A percentile compares a stretch with the other conserved stretches of the same genome.
Evolutionary conservation across 2,113 vertebrate genomes (phyloP).

Genomic region (Rhinoderma darwinii): DNA sequence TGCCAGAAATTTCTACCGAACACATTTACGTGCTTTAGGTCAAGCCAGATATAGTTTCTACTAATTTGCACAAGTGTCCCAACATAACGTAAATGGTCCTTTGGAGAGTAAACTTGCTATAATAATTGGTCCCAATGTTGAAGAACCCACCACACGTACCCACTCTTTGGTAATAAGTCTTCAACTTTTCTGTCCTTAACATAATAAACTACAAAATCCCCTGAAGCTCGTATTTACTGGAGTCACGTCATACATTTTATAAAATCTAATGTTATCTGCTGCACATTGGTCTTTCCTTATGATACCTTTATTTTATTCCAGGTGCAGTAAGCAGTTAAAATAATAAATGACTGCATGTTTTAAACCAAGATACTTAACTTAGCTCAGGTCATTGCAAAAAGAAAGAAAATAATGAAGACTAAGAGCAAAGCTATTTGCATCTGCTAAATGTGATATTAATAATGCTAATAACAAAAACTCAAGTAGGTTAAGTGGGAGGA

Average conservation of each 20-base stretch:
- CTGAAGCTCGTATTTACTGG: not conserved
- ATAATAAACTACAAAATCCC: not conserved
- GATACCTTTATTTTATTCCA: not conserved
- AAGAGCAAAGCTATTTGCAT: too few relatives aligned
- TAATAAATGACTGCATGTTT: not conserved
- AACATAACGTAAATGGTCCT: slow-evolving; percentile 58
- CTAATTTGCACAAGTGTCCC: slow-evolving; percentile 51
- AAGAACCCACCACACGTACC: not conserved
- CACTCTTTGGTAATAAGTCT: not conserved
- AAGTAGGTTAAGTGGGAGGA: too few relatives aligned
- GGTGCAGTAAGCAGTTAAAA: not conserved
- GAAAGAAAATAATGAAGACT: not conserved
- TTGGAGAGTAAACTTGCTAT: slow-evolving; percentile 24
- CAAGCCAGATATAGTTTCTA: slow-evolving; percentile 36
- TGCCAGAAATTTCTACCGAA: slow-evolving; percentile 15
- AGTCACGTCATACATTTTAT: not conserved
- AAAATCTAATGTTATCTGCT: not conserved
- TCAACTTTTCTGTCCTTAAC: slow-evolving; percentile 3
- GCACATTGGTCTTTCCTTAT: not conserved
- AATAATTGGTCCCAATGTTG: slow-evolving; percentile 42
- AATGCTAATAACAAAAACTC: too few relatives aligned
- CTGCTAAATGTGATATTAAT: too few relatives aligned
- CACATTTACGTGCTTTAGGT: slow-evolving; percentile 48
- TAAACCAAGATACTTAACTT: not conserved
- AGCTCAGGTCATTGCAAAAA: not conserved